Base-by-base conservation (phyloP, 1,140 invertebrate genomes). In the Bombus sibiricus region DNA sequence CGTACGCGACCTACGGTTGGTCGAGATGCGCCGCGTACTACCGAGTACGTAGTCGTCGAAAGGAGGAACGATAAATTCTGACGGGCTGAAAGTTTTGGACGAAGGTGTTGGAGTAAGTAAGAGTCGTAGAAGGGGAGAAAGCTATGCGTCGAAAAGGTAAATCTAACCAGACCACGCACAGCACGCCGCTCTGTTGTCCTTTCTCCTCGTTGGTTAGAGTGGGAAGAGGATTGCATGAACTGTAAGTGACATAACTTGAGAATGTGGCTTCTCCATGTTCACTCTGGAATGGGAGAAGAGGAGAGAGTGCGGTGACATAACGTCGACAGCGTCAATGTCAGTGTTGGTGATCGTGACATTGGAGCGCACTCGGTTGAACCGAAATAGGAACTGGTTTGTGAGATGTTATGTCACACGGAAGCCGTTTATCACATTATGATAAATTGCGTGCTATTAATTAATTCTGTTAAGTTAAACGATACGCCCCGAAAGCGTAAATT, bases 271-370 rank as follows among this genome's bases (percentile, higher is more conserved):
- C 78, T 59, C 69, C 34, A 37, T 39, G 37, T 34, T 43, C 80
- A 37, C 72, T 13, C 6, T 32, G 59, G 28, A 59, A 37, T 12
- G 4, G 47, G 2, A 62, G 32, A 59, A 62, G 62, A 66, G 57
- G 57, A 47, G 28, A 71, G 62, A 41, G 80, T 85, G 64, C 79
- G 69, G 86, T 90, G 90, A 92, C 91, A 89, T 87, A 91, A 90
- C 85, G 72, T 39, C n/a, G 13, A 81, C 76, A 76, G 79, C 86
- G 89, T 91, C 89, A 91, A 89, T 92, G 91, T 89, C 88, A 91
- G 84, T 89, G 62, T 39, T 77, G 37, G 32, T 13, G 83, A 80
- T 80, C 83, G 12, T 85, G 83, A 57, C 83, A 85, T 80, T 85
- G 76, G 25, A 80, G 32, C 5, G 28, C 1, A 18, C 18, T 28